Evolutionary conservation across 2,888 invertebrate species (phyloP).

Genomic region (Amphimallon solstitiale): DNA sequence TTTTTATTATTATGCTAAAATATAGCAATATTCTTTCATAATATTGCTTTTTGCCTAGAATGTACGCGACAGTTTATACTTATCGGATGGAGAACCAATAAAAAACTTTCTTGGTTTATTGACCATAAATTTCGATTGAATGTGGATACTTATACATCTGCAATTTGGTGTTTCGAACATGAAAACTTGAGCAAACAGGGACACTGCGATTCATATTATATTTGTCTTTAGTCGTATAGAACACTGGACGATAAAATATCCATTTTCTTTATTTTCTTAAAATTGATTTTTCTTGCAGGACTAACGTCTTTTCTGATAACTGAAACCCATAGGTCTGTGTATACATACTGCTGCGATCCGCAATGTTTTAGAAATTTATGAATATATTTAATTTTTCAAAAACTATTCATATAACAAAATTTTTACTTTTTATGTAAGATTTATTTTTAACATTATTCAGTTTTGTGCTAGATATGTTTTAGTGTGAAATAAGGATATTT

Average conservation of each 20-base stretch:
- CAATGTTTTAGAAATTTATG: no score
- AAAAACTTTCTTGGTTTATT: constrained; percentile 22
- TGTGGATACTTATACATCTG: constrained; percentile 23
- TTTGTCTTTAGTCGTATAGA: not conserved
- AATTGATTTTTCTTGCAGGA: no score
- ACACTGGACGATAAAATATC: not conserved
- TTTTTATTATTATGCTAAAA: not conserved
- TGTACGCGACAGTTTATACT: no score
- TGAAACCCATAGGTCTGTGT: no score
- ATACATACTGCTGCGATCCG: no score
- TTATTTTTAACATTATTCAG: no score
- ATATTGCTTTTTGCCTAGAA: not conserved
- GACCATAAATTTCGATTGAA: constrained; percentile 27
- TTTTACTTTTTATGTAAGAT: no score
- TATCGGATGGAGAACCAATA: constrained; percentile 4
- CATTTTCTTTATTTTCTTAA: not conserved
- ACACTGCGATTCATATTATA: constrained; percentile 10
- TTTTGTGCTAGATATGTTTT: no score
- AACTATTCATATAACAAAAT: no score
- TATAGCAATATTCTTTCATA: not conserved
- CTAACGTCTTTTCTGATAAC: no score
- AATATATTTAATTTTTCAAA: no score
- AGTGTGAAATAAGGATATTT: no score
- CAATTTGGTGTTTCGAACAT: constrained; percentile 8
- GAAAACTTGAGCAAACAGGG: constrained; percentile 11